These are phyloP conservation scores for Diplosoma virens DNA, from an alignment of 23 tunicate species.

Conservation along the genomic window DNA sequence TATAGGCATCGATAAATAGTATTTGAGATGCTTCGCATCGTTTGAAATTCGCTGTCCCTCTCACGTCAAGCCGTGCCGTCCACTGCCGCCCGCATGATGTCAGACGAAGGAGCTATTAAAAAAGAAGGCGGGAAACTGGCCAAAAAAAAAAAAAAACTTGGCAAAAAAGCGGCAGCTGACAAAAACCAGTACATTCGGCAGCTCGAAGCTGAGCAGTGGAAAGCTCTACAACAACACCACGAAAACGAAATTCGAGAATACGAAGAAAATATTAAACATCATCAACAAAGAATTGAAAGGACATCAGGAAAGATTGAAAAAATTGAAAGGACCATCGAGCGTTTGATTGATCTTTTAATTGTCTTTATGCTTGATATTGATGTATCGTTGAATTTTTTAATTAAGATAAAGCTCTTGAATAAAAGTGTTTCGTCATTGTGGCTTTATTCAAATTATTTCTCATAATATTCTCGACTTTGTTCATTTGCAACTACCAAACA, in stretches of 20 bases:
- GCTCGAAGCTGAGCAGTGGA: conserved; percentile 72
- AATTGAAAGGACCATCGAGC: conserved; percentile 21
- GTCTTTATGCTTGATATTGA: no score
- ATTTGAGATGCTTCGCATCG: conserved; percentile 46
- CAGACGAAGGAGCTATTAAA: conserved; percentile 68
- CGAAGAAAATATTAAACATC: conserved; percentile 68
- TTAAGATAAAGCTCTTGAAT: no score
- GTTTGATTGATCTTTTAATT: no score
- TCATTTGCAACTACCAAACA: no score
- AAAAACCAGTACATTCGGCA: conserved; percentile 90
- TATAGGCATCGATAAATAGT: no score
- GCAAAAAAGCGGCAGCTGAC: conserved; percentile 84
- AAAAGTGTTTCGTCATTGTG: no score
- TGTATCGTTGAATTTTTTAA: no score
- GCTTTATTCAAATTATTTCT: no score
- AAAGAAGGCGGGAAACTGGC: conserved; percentile 81
- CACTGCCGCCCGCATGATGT: conserved; percentile 36
- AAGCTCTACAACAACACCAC: conserved; percentile 73
- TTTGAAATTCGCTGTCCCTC: conserved; percentile 14
- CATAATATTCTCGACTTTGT: no score
- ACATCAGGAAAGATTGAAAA: conserved; percentile 49
- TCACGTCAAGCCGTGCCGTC: conserved; percentile 11
- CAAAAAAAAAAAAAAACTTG: no score
- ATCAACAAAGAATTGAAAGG: conserved; percentile 60
- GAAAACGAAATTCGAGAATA: conserved; percentile 80